Base-by-base conservation (phyloP, 2,888 invertebrate species). In the Odontothrips loti region DNA sequence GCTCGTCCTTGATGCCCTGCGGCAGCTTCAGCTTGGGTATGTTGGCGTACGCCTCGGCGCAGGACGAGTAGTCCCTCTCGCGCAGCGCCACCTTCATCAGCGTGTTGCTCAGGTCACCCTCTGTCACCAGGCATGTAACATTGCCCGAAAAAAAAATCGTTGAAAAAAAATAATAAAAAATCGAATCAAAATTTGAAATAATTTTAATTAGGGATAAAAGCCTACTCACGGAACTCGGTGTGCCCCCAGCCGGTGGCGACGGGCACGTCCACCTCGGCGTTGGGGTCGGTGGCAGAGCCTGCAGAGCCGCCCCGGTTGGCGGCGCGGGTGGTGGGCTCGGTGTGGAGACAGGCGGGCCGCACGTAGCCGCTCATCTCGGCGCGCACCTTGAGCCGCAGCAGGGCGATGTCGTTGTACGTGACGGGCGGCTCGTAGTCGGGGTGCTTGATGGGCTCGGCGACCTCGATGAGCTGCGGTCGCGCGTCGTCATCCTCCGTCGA, bases 21-120 rank as follows among this genome's bases (percentile, higher is more conserved):
- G 89, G 83, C 29, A 79, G 23, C 17, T 43, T 23, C 6, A n/a
- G 9, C 48, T 79, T 81, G 12, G 20, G n/a, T 23, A 20, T 47
- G 51, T 1, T 79, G n/a, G 43, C 48, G 81, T 79, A 81, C 27
- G 6, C 3, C 15, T 79, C 1, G 47, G n/a, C 79, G 79, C 81
- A 81, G 48, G 4, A 1, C 27, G 11, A 1, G 48, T 8, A n/a
- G 47, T 81, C 81, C 20, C 47, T 79, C 23, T 79, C 79, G 79
- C 48, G 75, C 12, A 91, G 84, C 1, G 87, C 87, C 0, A 91
- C 90, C 85, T 90, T 90, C 3, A 88, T 84, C 80, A 91, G 84
- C 83, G 83, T 84, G 68, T 87, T 85, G 9, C 85, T 84, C 15
- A 82, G 84, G n/a, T 86, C 86, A 0, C 85, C 86, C 63, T 82